Conservation (phyloP, 2,113 vertebrate genomes). For the Lates calcarifer region DNA sequence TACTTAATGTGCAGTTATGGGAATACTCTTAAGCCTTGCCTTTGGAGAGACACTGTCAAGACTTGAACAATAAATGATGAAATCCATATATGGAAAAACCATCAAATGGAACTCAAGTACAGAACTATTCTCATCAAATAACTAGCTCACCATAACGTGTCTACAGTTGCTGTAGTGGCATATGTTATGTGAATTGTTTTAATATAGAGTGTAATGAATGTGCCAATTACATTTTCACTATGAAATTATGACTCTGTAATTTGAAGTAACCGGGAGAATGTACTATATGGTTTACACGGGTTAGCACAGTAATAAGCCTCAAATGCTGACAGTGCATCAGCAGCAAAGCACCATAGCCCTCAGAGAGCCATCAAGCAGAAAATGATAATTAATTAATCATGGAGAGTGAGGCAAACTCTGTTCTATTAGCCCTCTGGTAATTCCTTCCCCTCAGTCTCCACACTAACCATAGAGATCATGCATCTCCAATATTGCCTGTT, state of each 20-base stretch:
- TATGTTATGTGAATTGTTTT: constrained; percentile 76
- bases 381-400: constrained; percentile 86
- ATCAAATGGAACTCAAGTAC: constrained; percentile 53
- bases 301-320: constrained; percentile 75
- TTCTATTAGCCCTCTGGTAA: constrained; percentile 81
- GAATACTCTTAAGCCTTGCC: constrained; percentile 63
- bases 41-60: constrained; percentile 64
- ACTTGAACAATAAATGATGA: constrained; percentile 65
- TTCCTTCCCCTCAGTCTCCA: constrained; percentile 66
- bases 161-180: constrained; percentile 71
- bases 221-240: constrained; percentile 74
- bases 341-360: constrained; percentile 70
- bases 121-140: constrained; percentile 54
- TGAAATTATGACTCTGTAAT: constrained; percentile 75
- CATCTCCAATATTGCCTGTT: constrained; percentile 56
- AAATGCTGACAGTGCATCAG: constrained; percentile 82
- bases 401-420: constrained; percentile 72
- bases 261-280: constrained; percentile 69
- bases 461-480: constrained; percentile 71
- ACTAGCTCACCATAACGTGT: constrained; percentile 57
- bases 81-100: constrained; percentile 54
- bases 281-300: constrained; percentile 71
- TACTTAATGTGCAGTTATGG: constrained; percentile 63
- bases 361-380: constrained; percentile 83
- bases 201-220: constrained; percentile 77